Base-by-base conservation (phyloP, 2,888 invertebrate species). In the Agonopterix heracliana region DNA sequence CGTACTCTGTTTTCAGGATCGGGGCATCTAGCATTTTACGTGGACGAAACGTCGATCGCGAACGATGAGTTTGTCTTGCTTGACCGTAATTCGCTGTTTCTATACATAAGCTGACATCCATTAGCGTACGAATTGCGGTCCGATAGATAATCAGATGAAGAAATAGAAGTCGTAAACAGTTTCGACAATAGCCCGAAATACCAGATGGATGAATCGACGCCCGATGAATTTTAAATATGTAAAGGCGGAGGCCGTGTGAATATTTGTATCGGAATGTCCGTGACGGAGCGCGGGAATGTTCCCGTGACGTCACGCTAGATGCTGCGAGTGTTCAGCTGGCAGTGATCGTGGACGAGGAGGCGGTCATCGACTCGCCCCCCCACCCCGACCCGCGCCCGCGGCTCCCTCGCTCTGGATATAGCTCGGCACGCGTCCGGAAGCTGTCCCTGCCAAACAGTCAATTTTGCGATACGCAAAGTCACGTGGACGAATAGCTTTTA, bases 341-440 rank as follows among this genome's bases (percentile, higher is more conserved):
- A 62, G 46, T 61, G 65, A 62, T 64, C 63, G 60, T 59, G 59
- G 59, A 60, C 62, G 54, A 57, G 59, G 60, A 57, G 65, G 51
- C 68, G 74, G 74, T 74, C 74, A 62, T 52, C 66, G 74, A 73
- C 38, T 38, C 38, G 10, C 38, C 38, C 10, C 38, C 3, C 10
- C 43, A 3, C 3, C 9, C 3, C 74, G 42, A 2, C 42, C 9
- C 42, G 42, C 42, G 13, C 42, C 11, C 17, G 13, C 14, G 7
- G 42, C 4, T 9, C 42, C 14, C 41, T 11, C 41, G 41, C n/a
- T 0, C 38, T 26, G 3, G 26, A 26, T 26, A 26, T 26, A 26
- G 34, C 44, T 10, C 26, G 26, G 51, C 61, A 48, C 64, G 49
- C 55, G 52, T 51, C 36, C 74, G 73, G 74, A 71, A 74, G 64